Conservation (phyloP, 2,113 vertebrate species). For the Rhegmatorhina hoffmannsi region DNA sequence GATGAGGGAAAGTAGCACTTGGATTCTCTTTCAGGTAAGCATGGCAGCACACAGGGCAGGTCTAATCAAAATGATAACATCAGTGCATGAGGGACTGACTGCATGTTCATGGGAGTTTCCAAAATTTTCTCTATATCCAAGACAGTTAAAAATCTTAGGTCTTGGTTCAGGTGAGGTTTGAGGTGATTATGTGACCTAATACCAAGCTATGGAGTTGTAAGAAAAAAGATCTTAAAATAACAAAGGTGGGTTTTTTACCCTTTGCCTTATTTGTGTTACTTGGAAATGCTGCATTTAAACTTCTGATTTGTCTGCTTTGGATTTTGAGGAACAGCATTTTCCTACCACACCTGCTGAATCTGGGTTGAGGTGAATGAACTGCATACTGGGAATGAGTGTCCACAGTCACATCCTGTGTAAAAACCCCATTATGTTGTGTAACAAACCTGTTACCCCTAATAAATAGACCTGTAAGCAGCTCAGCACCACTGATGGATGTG, state of each 20-base stretch:
- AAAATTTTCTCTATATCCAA: background rate
- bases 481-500: accelerated
- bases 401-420: accelerated
- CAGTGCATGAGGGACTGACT: background rate
- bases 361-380: accelerated
- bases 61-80: background rate
- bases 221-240: background rate
- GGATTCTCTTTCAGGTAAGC: background rate
- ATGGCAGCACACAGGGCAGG: background rate
- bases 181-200: background rate
- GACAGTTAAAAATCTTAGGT: background rate
- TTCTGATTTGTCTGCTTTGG: background rate
- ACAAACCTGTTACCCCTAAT: background rate
- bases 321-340: background rate
- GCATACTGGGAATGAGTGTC: background rate
- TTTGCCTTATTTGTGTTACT: background rate
- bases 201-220: accelerated
- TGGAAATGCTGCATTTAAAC: background rate
- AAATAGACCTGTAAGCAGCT: background rate
- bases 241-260: background rate
- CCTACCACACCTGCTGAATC: background rate
- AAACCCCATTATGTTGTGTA: accelerated
- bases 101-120: accelerated
- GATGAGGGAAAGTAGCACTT: background rate
- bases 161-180: background rate